phyloP scores from a whole-genome alignment of 2,113 vertebrate genomes.

The Excalfactoria chinensis region DNA sequence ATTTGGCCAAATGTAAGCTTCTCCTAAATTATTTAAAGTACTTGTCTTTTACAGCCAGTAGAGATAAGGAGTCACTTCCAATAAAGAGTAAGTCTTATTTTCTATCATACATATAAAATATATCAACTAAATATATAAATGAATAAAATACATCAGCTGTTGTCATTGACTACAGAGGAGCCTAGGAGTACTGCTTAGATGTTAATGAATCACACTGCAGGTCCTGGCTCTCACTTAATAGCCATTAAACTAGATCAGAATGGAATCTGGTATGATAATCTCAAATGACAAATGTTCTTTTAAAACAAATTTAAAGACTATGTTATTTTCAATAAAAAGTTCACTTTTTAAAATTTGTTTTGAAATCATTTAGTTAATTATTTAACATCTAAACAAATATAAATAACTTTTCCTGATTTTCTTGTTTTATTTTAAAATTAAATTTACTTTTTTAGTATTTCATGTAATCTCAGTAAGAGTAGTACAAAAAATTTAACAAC shows the following conservation, averaged over 20 bases:
- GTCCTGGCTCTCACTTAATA: constrained; percentile 19
- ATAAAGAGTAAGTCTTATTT: neutral
- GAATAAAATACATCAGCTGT: neutral
- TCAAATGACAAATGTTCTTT: neutral
- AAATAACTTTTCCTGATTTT: neutral
- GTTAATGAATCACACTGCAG: neutral
- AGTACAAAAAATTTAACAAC: neutral
- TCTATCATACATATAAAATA: neutral
- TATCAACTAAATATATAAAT: neutral
- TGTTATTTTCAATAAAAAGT: neutral
- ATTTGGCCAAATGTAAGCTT: neutral
- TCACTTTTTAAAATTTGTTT: neutral
- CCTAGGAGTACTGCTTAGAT: neutral
- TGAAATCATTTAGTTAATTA: neutral
- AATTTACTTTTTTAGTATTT: neutral
- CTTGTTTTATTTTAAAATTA: neutral
- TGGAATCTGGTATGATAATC: neutral
- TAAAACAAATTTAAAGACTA: neutral
- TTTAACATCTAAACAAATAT: neutral
- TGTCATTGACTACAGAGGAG: neutral
- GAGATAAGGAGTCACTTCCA: neutral
- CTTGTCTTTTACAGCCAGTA: neutral
- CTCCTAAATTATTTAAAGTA: neutral
- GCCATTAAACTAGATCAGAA: neutral
- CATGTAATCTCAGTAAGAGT: neutral